Percentiles rank a stretch among this genome's conserved stretches.
phyloP scores from a whole-genome alignment of 2,797 vertebrate genomes.

The Sebastolobus alascanus region DNA sequence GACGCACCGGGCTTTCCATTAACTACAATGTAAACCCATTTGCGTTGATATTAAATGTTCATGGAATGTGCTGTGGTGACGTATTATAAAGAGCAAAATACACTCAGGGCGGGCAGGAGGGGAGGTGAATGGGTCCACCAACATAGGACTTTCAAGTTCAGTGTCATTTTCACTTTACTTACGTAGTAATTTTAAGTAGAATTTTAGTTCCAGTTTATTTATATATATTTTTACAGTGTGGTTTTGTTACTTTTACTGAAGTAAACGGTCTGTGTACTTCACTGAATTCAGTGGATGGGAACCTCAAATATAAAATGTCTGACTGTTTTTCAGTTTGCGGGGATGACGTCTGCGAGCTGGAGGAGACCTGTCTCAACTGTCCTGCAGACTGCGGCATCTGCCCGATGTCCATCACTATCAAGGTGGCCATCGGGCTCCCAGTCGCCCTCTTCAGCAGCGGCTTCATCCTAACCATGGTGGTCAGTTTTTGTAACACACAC shows the following conservation, averaged over 20 bases:
- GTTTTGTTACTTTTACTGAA: background rate
- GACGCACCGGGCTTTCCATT: too few species aligned
- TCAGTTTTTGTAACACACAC: constrained; percentile 57
- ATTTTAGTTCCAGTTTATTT: background rate
- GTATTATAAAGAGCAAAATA: too few species aligned
- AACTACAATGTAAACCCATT: too few species aligned
- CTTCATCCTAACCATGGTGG: constrained; percentile 86
- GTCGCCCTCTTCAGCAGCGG: constrained; percentile 83
- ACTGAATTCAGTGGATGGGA: background rate
- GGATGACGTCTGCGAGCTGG: constrained; percentile 80
- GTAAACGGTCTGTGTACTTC: background rate
- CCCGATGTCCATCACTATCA: constrained; percentile 84
- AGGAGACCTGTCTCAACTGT: constrained; percentile 86
- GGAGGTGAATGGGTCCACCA: too few species aligned
- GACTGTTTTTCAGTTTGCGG: constrained; percentile 81
- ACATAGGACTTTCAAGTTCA: too few species aligned
- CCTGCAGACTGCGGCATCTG: constrained; percentile 87
- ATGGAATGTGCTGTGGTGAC: too few species aligned
- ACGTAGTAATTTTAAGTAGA: background rate
- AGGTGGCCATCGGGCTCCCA: constrained; percentile 84
- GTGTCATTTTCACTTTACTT: too few species aligned
- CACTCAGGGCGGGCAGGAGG: too few species aligned
- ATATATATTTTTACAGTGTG: background rate
- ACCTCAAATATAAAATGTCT: constrained; percentile 8
- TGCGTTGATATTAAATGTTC: too few species aligned